Evolutionary conservation across 2,888 invertebrate species (phyloP).

Genomic region (Timema podura): DNA sequence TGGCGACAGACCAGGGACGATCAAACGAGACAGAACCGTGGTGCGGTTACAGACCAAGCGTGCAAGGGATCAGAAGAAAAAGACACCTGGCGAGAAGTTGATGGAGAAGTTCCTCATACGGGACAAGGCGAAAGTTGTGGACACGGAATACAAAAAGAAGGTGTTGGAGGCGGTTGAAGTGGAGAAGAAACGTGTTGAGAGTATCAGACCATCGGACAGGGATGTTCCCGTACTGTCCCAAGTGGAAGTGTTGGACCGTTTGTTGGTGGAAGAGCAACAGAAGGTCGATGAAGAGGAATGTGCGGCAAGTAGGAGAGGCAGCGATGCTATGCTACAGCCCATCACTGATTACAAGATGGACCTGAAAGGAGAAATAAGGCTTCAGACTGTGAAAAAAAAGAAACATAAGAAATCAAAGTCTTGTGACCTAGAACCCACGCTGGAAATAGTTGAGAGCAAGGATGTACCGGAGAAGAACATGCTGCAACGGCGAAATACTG

Average conservation of each 20-base stretch:
- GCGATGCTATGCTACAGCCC: neutral
- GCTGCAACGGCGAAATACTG: constrained; percentile 27
- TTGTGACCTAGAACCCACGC: constrained; percentile 26
- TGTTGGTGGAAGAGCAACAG: constrained; percentile 44
- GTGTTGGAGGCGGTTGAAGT: neutral
- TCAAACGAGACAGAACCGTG: constrained; percentile 68
- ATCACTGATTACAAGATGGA: constrained; percentile 16
- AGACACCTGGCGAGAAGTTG: constrained; percentile 63
- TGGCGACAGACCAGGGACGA: constrained; percentile 49
- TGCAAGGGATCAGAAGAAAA: constrained; percentile 49
- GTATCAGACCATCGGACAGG: neutral
- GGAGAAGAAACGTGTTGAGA: neutral
- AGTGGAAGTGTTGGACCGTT: constrained; percentile 41
- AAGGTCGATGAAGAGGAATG: constrained; percentile 41
- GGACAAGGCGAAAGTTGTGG: constrained; percentile 42
- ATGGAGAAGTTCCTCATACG: constrained; percentile 71
- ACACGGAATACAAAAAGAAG: neutral
- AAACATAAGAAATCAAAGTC: constrained; percentile 16
- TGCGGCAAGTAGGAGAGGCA: constrained; percentile 29
- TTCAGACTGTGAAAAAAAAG: constrained; percentile 38
- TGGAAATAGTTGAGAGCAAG: constrained; percentile 32
- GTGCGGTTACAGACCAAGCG: constrained; percentile 65
- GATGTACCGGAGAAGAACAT: constrained; percentile 35
- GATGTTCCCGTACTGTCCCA: constrained; percentile 26
- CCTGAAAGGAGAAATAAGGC: neutral